phyloP scores from a whole-genome alignment of 2,113 vertebrate species.

The Aplodontia rufa region DNA sequence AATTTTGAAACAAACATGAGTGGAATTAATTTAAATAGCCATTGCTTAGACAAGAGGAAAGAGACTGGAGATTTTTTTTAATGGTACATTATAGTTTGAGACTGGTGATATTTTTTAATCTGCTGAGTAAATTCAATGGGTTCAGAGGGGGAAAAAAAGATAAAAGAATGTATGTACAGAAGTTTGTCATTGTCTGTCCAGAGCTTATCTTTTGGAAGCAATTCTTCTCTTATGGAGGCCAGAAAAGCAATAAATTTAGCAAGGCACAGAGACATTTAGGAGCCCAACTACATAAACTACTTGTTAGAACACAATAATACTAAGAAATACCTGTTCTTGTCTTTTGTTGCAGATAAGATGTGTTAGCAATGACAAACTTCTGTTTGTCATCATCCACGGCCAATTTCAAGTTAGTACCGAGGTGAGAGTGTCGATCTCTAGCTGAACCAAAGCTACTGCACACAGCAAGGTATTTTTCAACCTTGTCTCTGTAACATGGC shows the following conservation, averaged over 20 bases:
- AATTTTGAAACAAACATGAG: constrained; percentile 42
- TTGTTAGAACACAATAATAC: background rate
- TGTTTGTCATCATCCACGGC: constrained; percentile 45
- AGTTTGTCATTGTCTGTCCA: constrained; percentile 43
- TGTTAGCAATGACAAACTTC: constrained; percentile 37
- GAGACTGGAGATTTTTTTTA: background rate
- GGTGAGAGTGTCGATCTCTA: background rate
- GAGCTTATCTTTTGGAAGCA: constrained; percentile 49
- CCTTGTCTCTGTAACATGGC: constrained; percentile 30
- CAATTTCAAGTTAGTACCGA: constrained; percentile 31
- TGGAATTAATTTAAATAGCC: constrained; percentile 45
- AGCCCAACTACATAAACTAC: constrained; percentile 44
- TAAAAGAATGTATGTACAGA: background rate
- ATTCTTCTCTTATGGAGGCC: constrained; percentile 52
- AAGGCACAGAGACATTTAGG: constrained; percentile 41
- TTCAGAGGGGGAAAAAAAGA: background rate
- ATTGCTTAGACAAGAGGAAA: background rate
- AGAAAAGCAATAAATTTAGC: constrained; percentile 66
- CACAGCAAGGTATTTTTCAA: background rate
- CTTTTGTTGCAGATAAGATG: constrained; percentile 30
- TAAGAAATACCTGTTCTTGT: constrained; percentile 37
- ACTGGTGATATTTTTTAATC: constrained; percentile 14
- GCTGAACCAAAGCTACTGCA: constrained; percentile 42
- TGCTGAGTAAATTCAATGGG: constrained; percentile 29
- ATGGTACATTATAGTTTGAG: too few relatives aligned